Evolutionary conservation across 2,888 invertebrate species (phyloP), one percentile per base, ranked within the genome.

Genomic region (Azorinus chamasolen): DNA sequence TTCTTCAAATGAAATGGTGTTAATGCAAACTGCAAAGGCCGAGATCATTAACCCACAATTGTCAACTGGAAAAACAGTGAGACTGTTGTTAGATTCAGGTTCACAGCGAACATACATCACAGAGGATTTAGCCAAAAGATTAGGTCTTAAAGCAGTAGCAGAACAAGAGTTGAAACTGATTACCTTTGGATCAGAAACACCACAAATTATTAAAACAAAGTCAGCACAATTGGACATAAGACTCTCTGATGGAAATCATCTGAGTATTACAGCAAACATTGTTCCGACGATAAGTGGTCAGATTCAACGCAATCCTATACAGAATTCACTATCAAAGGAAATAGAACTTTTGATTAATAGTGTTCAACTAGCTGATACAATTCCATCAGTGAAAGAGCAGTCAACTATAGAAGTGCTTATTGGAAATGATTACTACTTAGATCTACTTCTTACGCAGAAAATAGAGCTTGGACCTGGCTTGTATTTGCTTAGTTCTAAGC

Each of bases 91-190:
- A 6, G 66, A 73, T 54, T 66, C 57, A 10, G 79, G 78, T 20
- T 69, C 70, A 14, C 74, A 79, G 18, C 54, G 71, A 25, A 74
- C 66, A 20, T 79, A 74, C 22, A 61, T 74, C 10, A 57, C 79
- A 39, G 54, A 71, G 46, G 14, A 54, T 41, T 39, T 75, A 37
- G 70, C 69, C 10, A 20, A 58, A 12, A 46, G 37, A 22, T 37
- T 79, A 54, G 55, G 53, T 12, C 41, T 72, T 12, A 25, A 27
- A 37, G 24, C 20, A 24, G 61, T 39, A 48, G 27, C 14, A n/a
- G 62, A 55, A 37, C 53, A 66, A 54, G 66, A 73, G 48, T 53
- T 66, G 12, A 59, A 43, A 20, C 18, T 73, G 18, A 48, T 53
- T 1, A 73, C 66, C 4, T 66, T 73, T 46, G 73, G 73, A 18